Evolutionary conservation across 2,888 invertebrate genomes (phyloP), one percentile per base, ranked within the genome.

Genomic region (Drosophila demipolita): DNA sequence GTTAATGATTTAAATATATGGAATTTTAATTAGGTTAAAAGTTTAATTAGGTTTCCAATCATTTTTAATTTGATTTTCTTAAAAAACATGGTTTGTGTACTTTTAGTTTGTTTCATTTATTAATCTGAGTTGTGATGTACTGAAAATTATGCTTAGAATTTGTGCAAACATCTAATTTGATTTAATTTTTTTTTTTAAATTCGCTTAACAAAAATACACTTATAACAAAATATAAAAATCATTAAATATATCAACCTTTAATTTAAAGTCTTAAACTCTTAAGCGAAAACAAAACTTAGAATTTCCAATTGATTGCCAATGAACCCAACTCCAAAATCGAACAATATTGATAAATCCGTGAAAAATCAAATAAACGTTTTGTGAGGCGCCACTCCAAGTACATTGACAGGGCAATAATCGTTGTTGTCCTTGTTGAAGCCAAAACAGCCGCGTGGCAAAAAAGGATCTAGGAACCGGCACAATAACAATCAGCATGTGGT

Each of bases 401-500:
- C 67, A 61, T 63, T 55, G 57, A 53, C 36, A 58, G 33, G 48
- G 45, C 64, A 61, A 70, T 61, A 64, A 62, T 67, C 45, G 50
- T 23, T 58, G 33, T 55, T 63, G 75, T 62, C 73, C 53, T 60
- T 52, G 17, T 49, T 50, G 29, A 32, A 60, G 33, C 15, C 33
- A n/a, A 42, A 62, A 26, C 73, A 77, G 66, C 66, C 73, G 63
- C 53, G 32, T 48, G 49, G 35, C 50, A n/a, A 32, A 15, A 23
- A 57, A 29, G 42, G 40, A 20, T 9, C 26, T n/a, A n/a, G 40
- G 26, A 29, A 55, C 40, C 57, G 60, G 67, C 48, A 66, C 72
- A 81, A 90, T 85, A 91, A 84, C 81, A 87, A 88, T 82, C 92
- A 92, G 91, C 92, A 90, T 91, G 91, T 84, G 92, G 91, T 87